phyloP scores from a whole-genome alignment of 1,140 invertebrate genomes.

The Drosophila mojavensis region DNA sequence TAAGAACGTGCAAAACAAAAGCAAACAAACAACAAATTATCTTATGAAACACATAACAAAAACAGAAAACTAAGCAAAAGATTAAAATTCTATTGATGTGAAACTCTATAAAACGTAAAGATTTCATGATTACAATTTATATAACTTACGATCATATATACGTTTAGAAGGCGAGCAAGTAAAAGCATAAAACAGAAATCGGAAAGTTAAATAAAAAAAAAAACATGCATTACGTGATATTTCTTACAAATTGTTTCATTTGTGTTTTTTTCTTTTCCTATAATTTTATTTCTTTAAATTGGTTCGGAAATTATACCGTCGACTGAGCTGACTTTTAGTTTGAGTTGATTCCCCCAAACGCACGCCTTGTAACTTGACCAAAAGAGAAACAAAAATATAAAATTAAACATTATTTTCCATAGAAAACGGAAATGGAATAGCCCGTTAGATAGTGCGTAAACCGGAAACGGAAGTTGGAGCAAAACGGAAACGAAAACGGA shows the following conservation, averaged over 20 bases:
- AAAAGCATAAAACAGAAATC: slow-evolving; percentile 45
- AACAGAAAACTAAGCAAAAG: slow-evolving; percentile 7
- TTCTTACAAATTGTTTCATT: slow-evolving; percentile 74
- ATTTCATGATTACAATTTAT: slow-evolving; percentile 32
- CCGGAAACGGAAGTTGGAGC: slow-evolving; percentile 4
- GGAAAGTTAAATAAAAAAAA: slow-evolving; percentile 73
- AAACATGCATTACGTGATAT: slow-evolving; percentile 79
- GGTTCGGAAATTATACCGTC: neutral
- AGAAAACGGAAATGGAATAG: slow-evolving; percentile 20
- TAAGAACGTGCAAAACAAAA: slow-evolving; percentile 32
- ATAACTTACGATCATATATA: slow-evolving; percentile 8
- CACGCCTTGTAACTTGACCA: slow-evolving; percentile 70
- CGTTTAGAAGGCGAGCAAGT: slow-evolving; percentile 43
- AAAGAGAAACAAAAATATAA: slow-evolving; percentile 23
- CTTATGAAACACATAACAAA: slow-evolving; percentile 46
- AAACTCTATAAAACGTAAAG: slow-evolving; percentile 41
- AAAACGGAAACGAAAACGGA: slow-evolving; percentile 13
- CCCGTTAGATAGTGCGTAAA: slow-evolving; percentile 1
- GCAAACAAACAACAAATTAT: slow-evolving; percentile 39
- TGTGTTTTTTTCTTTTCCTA: slow-evolving; percentile 28
- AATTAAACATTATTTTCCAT: neutral
- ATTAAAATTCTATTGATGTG: slow-evolving; percentile 37
- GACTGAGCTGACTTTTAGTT: slow-evolving; percentile 14
- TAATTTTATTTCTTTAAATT: slow-evolving; percentile 6
- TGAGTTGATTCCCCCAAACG: slow-evolving; percentile 7